Evolutionary conservation across 1,140 invertebrate genomes (phyloP).

Genomic region (Anastrepha ludens): DNA sequence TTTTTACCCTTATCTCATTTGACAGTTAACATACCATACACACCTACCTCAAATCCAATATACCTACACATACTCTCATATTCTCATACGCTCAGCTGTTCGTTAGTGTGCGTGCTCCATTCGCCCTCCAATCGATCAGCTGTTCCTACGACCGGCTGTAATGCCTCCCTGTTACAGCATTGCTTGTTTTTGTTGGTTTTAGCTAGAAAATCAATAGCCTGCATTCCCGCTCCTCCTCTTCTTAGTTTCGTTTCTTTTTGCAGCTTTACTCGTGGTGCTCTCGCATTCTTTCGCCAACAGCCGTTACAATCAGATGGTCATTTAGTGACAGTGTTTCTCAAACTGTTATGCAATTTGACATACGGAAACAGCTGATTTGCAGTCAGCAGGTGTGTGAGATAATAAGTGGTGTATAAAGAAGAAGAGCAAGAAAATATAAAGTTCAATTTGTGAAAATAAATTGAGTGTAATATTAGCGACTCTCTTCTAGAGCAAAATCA

Average conservation of each 20-base stretch:
- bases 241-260: neutral
- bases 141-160: conserved; percentile 13
- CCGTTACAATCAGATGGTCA: conserved; percentile 21
- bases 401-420: neutral
- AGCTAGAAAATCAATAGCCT: conserved; percentile 40
- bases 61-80: neutral
- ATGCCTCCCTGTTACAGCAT: neutral
- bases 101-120: conserved; percentile 26
- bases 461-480: neutral
- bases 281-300: neutral
- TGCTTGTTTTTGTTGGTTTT: conserved; percentile 19
- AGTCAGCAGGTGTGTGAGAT: conserved; percentile 16
- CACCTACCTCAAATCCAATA: neutral
- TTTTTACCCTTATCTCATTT: conserved; percentile 14
- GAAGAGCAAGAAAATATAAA: neutral
- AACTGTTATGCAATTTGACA: conserved; percentile 39
- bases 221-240: neutral
- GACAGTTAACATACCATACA: conserved; percentile 23
- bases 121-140: conserved; percentile 34
- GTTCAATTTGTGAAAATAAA: too few species aligned
- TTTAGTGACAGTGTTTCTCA: neutral
- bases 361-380: conserved; percentile 9
- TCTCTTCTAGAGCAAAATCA: neutral
- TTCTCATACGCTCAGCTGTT: neutral
- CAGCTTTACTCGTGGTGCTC: neutral